phyloP scores from a whole-genome alignment of 2,888 invertebrate species.

The Agelastica alni region DNA sequence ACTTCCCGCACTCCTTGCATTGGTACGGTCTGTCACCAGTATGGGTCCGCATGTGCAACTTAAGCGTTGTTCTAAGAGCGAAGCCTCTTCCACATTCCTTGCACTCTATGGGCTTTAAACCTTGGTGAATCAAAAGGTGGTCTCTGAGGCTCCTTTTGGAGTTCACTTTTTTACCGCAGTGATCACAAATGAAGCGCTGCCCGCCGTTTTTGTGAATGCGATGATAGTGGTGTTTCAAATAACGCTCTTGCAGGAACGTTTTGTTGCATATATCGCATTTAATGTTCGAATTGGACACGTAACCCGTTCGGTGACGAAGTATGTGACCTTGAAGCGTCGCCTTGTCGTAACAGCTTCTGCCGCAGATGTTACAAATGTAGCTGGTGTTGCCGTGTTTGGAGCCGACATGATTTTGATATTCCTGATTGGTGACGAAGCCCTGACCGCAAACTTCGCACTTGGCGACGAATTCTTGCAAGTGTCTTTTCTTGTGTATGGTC shows the following conservation, averaged over 20 bases:
- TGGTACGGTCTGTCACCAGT: conserved; percentile 52
- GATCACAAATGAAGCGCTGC: conserved; percentile 44
- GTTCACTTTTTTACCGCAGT: conserved; percentile 48
- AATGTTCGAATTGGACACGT: conserved; percentile 44
- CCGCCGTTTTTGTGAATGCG: conserved; percentile 45
- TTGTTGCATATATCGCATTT: conserved; percentile 47
- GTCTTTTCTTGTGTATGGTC: conserved; percentile 60
- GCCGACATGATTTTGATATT: conserved; percentile 43
- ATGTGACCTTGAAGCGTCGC: conserved; percentile 40
- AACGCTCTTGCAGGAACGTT: conserved; percentile 43
- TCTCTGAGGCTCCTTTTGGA: conserved; percentile 43
- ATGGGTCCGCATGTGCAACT: conserved; percentile 53
- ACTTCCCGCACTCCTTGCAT: conserved; percentile 46
- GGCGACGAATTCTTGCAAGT: conserved; percentile 59
- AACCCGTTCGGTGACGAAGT: conserved; percentile 36
- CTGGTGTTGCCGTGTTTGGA: conserved; percentile 39
- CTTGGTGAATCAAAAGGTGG: conserved; percentile 55
- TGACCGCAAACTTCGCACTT: conserved; percentile 51
- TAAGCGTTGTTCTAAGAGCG: conserved; percentile 50
- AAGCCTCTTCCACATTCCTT: conserved; percentile 54
- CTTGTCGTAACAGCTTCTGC: conserved; percentile 40
- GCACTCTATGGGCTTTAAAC: conserved; percentile 48
- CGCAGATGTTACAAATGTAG: conserved; percentile 42
- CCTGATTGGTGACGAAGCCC: conserved; percentile 46
- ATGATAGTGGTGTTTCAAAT: conserved; percentile 42